Evolutionary conservation across 2,888 invertebrate species (phyloP).

Genomic region (Trypoxylon attenuatum): DNA sequence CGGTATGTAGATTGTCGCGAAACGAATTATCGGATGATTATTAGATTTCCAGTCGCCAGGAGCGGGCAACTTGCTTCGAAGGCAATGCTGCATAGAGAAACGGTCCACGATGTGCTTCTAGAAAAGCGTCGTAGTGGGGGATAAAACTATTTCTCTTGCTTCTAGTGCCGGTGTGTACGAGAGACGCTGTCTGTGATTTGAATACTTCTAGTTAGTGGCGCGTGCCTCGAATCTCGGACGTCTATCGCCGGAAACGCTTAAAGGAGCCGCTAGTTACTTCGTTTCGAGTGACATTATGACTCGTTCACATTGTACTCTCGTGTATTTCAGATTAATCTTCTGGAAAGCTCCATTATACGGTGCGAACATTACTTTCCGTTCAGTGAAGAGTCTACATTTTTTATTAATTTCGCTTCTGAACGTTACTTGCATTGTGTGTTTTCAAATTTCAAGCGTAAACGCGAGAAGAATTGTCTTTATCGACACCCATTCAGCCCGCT

Average conservation of each 20-base stretch:
- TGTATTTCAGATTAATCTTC: constrained; percentile 13
- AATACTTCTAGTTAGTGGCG: constrained; percentile 73
- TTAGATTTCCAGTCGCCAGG: constrained; percentile 45
- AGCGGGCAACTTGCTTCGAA: too few relatives aligned
- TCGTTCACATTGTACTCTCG: constrained; percentile 33
- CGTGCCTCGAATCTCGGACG: constrained; percentile 68
- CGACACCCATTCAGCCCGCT: too few relatives aligned
- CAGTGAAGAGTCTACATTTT: too few relatives aligned
- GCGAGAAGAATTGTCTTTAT: too few relatives aligned
- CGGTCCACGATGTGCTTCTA: constrained; percentile 49
- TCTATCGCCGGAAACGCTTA: constrained; percentile 53
- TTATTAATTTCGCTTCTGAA: too few relatives aligned
- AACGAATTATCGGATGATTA: constrained; percentile 51
- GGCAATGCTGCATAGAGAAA: too few relatives aligned
- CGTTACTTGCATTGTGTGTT: too few relatives aligned
- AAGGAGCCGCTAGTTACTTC: constrained; percentile 64
- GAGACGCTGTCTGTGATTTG: constrained; percentile 74
- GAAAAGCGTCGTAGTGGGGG: constrained; percentile 41
- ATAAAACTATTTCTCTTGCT: constrained; percentile 71
- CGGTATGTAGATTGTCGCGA: constrained; percentile 53
- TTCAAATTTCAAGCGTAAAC: too few relatives aligned
- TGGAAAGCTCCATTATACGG: too few relatives aligned
- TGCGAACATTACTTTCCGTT: too few relatives aligned
- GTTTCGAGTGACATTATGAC: constrained; percentile 53
- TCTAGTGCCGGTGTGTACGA: constrained; percentile 53